Conservation (phyloP, 2,113 vertebrate species). For the Lasiurus cinereus region DNA sequence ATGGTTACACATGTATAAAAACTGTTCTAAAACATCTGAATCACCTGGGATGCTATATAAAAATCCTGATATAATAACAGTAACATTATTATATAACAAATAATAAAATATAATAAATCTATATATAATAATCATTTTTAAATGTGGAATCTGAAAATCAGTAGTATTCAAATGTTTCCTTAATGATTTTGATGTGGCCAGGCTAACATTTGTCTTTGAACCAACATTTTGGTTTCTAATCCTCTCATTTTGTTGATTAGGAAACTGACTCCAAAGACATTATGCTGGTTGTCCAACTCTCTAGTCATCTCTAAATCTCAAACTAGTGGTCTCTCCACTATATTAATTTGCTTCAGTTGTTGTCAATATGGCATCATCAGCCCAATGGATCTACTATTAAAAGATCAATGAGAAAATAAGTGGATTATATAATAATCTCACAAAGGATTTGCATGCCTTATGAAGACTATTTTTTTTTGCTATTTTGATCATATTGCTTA, state of each 20-base stretch:
- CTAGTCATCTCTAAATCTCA: background rate
- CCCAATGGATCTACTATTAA: background rate
- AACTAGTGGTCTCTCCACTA: background rate
- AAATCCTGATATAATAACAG: background rate
- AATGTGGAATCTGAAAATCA: background rate
- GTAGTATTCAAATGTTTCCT: background rate
- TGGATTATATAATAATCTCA: background rate
- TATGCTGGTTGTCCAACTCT: background rate
- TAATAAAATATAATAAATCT: too few relatives aligned
- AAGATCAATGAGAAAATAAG: background rate
- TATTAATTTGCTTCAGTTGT: background rate
- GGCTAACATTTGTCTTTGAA: background rate
- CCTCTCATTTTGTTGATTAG: slow-evolving; percentile 12
- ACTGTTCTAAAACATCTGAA: background rate
- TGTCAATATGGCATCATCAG: background rate
- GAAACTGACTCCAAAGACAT: background rate
- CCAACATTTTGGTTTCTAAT: background rate
- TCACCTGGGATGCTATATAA: background rate
- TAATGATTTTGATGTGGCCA: background rate
- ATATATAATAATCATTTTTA: background rate
- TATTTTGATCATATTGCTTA: background rate
- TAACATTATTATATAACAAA: too few relatives aligned
- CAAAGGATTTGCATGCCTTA: background rate
- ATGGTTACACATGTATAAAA: background rate
- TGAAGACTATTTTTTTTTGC: background rate